Evolutionary conservation across 2,888 invertebrate genomes (phyloP).

Genomic region (Apamea anceps): DNA sequence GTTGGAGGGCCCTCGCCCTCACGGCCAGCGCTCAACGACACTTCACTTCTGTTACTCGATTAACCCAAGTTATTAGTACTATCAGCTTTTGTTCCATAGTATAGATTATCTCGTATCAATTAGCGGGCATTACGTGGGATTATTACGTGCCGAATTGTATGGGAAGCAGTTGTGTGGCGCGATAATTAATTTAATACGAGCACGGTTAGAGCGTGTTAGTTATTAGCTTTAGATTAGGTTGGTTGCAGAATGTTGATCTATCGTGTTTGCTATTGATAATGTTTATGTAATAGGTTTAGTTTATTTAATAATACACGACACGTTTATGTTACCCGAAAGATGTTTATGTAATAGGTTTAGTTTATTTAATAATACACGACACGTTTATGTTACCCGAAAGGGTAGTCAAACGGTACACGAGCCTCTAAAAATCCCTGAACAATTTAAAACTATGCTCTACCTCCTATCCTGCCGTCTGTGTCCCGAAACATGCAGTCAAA

Average conservation of each 20-base stretch:
- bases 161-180: slow-evolving; percentile 51
- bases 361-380: not conserved
- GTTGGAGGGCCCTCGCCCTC: slow-evolving; percentile 65
- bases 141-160: slow-evolving; percentile 54
- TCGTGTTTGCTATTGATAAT: slow-evolving; percentile 12
- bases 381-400: not conserved
- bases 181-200: slow-evolving; percentile 60
- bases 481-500: no score
- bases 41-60: slow-evolving; percentile 73
- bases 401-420: not conserved
- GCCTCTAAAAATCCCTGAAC: not conserved
- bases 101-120: slow-evolving; percentile 60
- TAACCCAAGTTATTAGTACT: slow-evolving; percentile 64
- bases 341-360: not conserved
- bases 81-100: slow-evolving; percentile 60
- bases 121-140: slow-evolving; percentile 50
- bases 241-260: slow-evolving; percentile 33
- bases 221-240: slow-evolving; percentile 47
- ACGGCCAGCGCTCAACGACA: slow-evolving; percentile 56
- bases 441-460: no score
- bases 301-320: not conserved
- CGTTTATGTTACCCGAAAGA: no score
- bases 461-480: no score
- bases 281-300: slow-evolving; percentile 1
- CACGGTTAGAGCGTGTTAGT: slow-evolving; percentile 43